Base-by-base conservation (phyloP, 2,797 vertebrate genomes). In the Pantherophis alleghaniensis region DNA sequence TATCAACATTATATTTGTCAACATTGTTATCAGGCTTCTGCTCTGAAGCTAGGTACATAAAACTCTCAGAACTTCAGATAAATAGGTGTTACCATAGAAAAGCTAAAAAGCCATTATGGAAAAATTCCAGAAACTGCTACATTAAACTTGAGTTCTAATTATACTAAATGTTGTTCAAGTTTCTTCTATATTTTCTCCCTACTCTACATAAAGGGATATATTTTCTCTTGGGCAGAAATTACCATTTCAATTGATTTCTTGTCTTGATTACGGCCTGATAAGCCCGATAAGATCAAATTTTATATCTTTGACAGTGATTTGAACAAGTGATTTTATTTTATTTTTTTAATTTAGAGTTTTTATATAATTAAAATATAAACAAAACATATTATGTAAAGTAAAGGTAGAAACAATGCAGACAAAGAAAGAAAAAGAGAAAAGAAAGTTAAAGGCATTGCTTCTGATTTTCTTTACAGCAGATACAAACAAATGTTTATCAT, bases 251-350 rank as follows among this genome's bases (percentile, higher is more conserved):
- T 74, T 37, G 66, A n/a, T 74, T 74, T 32, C 66, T 37, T 69
- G 13, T 69, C 66, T 69, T 69, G n/a, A 69, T 69, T 74, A 74
- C 14, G 0, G 14, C 5, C 12, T 74, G 66, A 18, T 18, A 69
- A 32, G n/a, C 2, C 12, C 18, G 66, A 37, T 18, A 69, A 69
- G n/a, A 32, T 66, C 61, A 66, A 28, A 10, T 66, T 66, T 28
- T 66, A 28, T 66, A 66, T 7, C 5, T 32, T 69, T 69, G 13
- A 69, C 63, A 16, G 2, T 42, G 37, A 42, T 42, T 42, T 92
- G 94, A 97, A 97, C 91, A 83, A 91, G 95, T 96, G 95, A 97
- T 95, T 92, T 96, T 94, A 94, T 96, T 95, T 95, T 91, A 4
- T 79, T 79, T 79, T 47, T 79, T 79, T 11, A 42, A 79, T 79